Evolutionary conservation across 2,797 vertebrate species (phyloP).

Genomic region (Chiloscyllium punctatum): DNA sequence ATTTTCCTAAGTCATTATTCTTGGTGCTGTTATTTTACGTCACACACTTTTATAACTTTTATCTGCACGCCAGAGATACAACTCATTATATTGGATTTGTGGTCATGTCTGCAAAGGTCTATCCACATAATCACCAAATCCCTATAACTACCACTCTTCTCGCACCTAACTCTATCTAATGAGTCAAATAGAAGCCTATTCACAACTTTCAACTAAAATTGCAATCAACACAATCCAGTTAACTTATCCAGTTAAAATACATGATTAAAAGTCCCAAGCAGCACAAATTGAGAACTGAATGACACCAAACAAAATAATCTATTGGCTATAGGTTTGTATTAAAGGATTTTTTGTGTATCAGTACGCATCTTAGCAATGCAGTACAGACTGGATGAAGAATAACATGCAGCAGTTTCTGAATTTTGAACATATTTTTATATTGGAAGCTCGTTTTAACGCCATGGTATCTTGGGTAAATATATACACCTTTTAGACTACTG

Average conservation of each 20-base stretch:
- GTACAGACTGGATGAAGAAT: background rate
- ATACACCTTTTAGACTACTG: background rate
- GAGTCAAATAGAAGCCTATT: background rate
- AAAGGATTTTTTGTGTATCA: background rate
- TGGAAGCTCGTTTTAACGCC: background rate
- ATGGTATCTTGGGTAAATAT: background rate
- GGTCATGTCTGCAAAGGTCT: background rate
- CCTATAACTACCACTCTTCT: background rate
- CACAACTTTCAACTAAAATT: background rate
- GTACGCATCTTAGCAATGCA: background rate
- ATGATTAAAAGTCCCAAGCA: background rate
- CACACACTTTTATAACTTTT: background rate
- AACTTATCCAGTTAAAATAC: background rate
- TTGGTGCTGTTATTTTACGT: background rate
- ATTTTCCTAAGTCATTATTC: background rate
- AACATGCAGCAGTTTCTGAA: background rate
- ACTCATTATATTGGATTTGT: background rate
- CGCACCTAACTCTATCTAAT: background rate
- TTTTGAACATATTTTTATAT: background rate
- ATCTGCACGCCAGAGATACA: background rate
- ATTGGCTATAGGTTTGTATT: background rate
- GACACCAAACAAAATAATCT: background rate
- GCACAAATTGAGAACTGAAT: background rate
- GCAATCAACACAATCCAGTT: background rate
- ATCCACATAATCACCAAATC: background rate